Evolutionary conservation across 2,888 invertebrate species (phyloP).

Genomic region (Nomada fabriciana): DNA sequence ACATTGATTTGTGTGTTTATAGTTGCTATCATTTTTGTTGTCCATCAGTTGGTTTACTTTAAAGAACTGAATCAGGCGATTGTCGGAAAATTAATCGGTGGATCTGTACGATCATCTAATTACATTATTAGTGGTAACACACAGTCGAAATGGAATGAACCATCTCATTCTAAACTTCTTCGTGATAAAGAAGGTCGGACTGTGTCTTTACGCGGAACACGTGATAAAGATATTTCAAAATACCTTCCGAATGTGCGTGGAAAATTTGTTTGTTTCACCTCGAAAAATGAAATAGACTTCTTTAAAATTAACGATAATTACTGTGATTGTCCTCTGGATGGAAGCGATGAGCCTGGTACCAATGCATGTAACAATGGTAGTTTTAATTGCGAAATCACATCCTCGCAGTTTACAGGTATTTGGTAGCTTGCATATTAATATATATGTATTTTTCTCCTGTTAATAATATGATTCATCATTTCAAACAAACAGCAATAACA

Average conservation of each 20-base stretch:
- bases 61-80: slow-evolving; percentile 79
- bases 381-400: slow-evolving; percentile 90
- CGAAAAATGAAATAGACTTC: slow-evolving; percentile 85
- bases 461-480: slow-evolving; percentile 6
- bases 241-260: slow-evolving; percentile 84
- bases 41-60: slow-evolving; percentile 83
- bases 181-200: slow-evolving; percentile 66
- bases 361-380: slow-evolving; percentile 93
- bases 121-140: slow-evolving; percentile 43
- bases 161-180: slow-evolving; percentile 70
- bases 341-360: slow-evolving; percentile 93
- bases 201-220: slow-evolving; percentile 81
- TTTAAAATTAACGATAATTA: slow-evolving; percentile 92
- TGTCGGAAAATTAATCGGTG: slow-evolving; percentile 62
- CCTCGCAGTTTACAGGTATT: slow-evolving; percentile 59
- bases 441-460: background rate
- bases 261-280: slow-evolving; percentile 84
- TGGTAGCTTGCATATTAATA: background rate
- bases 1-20: slow-evolving; percentile 82
- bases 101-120: slow-evolving; percentile 48
- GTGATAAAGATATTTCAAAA: slow-evolving; percentile 83
- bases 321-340: slow-evolving; percentile 92
- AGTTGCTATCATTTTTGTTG: slow-evolving; percentile 82
- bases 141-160: slow-evolving; percentile 68
- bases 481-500: slow-evolving; percentile 72